Percentiles rank a stretch among this genome's conserved stretches.
Evolutionary conservation across 2,888 invertebrate genomes (phyloP).

Genomic region (Neria commutata): DNA sequence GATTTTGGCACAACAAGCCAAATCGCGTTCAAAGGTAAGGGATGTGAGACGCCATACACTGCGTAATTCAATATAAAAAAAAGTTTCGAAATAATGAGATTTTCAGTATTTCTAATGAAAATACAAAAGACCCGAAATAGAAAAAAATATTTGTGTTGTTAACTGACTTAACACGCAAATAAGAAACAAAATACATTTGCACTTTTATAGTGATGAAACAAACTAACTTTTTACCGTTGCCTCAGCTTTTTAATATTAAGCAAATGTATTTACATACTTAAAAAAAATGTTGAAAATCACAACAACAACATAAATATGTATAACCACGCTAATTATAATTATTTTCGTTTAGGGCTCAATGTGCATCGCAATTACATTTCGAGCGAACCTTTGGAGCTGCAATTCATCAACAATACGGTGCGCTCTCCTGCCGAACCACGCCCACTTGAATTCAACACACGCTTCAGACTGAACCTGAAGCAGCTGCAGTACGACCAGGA

Average conservation of each 20-base stretch:
- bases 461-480: slow-evolving; percentile 51
- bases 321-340: no score
- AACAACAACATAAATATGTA: no score
- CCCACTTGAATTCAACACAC: slow-evolving; percentile 49
- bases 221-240: background rate
- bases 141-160: no score
- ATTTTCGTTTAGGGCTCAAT: slow-evolving; percentile 46
- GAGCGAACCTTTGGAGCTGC: slow-evolving; percentile 57
- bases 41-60: background rate
- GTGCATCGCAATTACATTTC: slow-evolving; percentile 52
- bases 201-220: no score
- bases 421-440: slow-evolving; percentile 40
- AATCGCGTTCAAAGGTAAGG: slow-evolving; percentile 53
- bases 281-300: no score
- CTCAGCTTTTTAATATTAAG: background rate
- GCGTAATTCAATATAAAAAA: background rate
- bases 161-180: no score
- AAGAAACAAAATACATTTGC: no score
- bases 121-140: no score
- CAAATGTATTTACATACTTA: no score
- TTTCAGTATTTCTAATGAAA: no score
- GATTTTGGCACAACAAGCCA: slow-evolving; percentile 53
- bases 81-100: no score
- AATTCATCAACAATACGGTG: slow-evolving; percentile 55
- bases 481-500: slow-evolving; percentile 50